Evolutionary conservation across 2,888 invertebrate species (phyloP).

Genomic region (Protonemura montana): DNA sequence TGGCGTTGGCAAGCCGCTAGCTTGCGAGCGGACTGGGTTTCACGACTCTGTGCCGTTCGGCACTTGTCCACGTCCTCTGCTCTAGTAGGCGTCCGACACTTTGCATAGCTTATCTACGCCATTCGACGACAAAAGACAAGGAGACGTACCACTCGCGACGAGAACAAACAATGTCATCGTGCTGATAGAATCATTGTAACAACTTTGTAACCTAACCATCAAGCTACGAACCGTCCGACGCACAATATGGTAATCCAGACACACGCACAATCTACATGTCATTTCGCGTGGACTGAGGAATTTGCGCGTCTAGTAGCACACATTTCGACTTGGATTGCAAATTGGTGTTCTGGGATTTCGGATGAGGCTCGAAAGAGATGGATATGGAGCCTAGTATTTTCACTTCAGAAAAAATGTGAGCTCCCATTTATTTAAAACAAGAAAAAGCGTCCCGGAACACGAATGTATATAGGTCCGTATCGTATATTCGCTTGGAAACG

Average conservation of each 20-base stretch:
- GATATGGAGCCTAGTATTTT: neutral
- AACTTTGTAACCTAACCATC: constrained; percentile 2
- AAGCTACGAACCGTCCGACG: neutral
- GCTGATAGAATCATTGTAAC: constrained; percentile 26
- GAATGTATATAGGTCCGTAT: too few relatives aligned
- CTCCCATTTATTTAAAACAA: neutral
- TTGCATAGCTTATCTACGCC: constrained; percentile 34
- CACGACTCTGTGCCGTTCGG: neutral
- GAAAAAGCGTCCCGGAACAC: too few relatives aligned
- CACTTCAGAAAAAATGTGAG: neutral
- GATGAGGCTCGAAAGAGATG: neutral
- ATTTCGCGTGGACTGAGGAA: neutral
- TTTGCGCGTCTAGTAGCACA: neutral
- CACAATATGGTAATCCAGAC: constrained; percentile 10
- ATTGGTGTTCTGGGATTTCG: neutral
- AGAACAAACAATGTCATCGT: constrained; percentile 23
- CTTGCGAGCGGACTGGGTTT: neutral
- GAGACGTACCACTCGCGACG: neutral
- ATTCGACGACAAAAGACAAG: constrained; percentile 33
- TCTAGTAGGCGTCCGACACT: constrained; percentile 7
- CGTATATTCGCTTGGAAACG: neutral
- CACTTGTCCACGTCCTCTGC: neutral
- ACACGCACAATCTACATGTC: constrained; percentile 1
- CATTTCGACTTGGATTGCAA: neutral
- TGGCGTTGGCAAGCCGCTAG: too few relatives aligned